Base-by-base conservation (phyloP, 2,797 vertebrate genomes). In the Etheostoma perlongum region DNA sequence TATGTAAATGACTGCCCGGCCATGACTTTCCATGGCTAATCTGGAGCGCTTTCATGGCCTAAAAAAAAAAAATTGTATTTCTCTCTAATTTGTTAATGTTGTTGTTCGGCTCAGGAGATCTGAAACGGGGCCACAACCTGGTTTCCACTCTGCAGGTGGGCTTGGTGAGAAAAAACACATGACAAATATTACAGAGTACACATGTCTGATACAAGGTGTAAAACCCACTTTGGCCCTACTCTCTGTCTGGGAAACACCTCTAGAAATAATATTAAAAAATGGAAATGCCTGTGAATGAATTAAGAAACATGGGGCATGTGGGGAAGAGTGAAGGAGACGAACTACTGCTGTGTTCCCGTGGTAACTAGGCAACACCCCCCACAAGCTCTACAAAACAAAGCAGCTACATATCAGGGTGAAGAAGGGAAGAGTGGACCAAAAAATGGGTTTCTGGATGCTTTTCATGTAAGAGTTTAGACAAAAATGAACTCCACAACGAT, bases 71-170 rank as follows among this genome's bases (percentile, higher is more conserved):
- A 23, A 23, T 60, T 74, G 76, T 68, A 88, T 92, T 85, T 81
- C n/a, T 68, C 62, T 68, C 63, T 79, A 81, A 85, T 89, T 88
- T 85, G 70, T 86, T 89, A 68, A 80, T 72, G 78, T 66, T 88
- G 55, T 70, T 79, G 48, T 70, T 69, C 7, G n/a, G 70, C 75
- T 84, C 52, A 53, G 61, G 73, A 77, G 65, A 78, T 62, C 52
- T 67, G 42, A 74, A 83, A 74, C 54, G 21, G 18, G 18, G 16
- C 18, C 75, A 65, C 49, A 79, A 85, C 60, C 70, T 72, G 52
- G 52, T 57, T 79, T 65, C 62, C 21, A 52, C 25, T 68, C 52
- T 73, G 46, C 46, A 79, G 42, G 40, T 27, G 54, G n/a, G n/a
- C 57, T 46, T 27, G 18, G 9, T 47, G 9, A 67, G 23, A 54